phyloP scores from a whole-genome alignment of 2,113 vertebrate genomes.

The Lepus europaeus region DNA sequence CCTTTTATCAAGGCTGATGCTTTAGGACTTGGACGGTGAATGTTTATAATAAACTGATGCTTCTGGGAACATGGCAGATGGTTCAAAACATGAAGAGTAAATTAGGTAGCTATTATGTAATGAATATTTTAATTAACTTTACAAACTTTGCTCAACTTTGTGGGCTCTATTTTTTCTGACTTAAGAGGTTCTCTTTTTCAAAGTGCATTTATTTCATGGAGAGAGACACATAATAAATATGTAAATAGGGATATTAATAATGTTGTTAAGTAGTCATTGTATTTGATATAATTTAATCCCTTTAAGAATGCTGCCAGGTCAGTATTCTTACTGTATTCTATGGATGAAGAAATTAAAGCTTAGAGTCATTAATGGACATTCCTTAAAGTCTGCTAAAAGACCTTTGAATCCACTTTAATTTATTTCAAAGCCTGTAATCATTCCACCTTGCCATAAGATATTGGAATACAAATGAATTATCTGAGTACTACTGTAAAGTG shows the following conservation, averaged over 20 bases:
- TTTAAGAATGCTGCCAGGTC: not conserved
- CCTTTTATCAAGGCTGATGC: not conserved
- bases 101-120: not conserved
- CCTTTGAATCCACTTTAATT: conserved; percentile 37
- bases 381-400: conserved; percentile 6
- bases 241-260: conserved; percentile 29
- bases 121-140: conserved; percentile 49
- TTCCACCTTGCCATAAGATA: conserved; percentile 26
- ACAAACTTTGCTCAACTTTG: conserved; percentile 22
- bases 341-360: conserved; percentile 25
- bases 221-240: not conserved
- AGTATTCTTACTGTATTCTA: conserved; percentile 24
- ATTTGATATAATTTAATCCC: conserved; percentile 53
- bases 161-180: conserved; percentile 23
- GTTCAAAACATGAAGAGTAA: not conserved
- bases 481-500: not conserved
- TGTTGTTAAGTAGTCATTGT: not conserved
- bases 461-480: conserved; percentile 60
- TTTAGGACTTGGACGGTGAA: not conserved
- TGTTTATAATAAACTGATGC: not conserved
- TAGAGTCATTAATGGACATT: conserved; percentile 15
- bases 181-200: conserved; percentile 18
- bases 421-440: conserved; percentile 34
- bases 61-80: not conserved
- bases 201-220: conserved; percentile 42